Evolutionary conservation across 2,113 vertebrate species (phyloP).

Genomic region (Toxotes chatareus): DNA sequence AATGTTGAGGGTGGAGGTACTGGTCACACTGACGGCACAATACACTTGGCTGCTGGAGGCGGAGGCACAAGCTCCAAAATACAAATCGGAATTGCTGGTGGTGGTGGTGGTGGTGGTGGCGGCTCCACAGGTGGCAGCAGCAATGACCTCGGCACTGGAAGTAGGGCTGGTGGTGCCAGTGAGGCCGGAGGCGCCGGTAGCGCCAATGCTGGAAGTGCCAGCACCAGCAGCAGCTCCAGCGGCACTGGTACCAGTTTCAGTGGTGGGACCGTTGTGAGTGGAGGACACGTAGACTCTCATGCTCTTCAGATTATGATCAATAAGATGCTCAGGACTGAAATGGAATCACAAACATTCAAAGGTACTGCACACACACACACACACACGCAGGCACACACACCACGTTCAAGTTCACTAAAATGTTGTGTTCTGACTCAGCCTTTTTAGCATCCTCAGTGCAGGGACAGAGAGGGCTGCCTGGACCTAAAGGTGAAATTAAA

Average conservation of each 20-base stretch:
- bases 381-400: not conserved
- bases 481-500: constrained; percentile 88
- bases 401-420: not conserved
- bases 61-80: constrained; percentile 25
- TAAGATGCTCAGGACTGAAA: constrained; percentile 72
- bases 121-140: not conserved
- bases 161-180: not conserved
- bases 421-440: constrained; percentile 61
- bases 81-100: constrained; percentile 5
- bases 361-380: constrained; percentile 64
- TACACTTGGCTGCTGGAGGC: constrained; percentile 20
- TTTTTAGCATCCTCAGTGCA: constrained; percentile 81
- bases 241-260: not conserved
- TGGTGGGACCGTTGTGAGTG: not conserved
- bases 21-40: constrained; percentile 39
- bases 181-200: not conserved
- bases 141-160: not conserved
- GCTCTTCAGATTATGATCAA: constrained; percentile 65
- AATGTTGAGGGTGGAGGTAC: not conserved
- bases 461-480: constrained; percentile 85
- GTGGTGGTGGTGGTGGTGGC: constrained; percentile 12
- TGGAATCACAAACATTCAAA: constrained; percentile 80
- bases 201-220: not conserved
- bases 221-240: not conserved
- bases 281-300: constrained; percentile 20